A percentile compares a stretch with the other conserved stretches of the same genome.
These are phyloP conservation scores for Coptodon rendalli DNA, from an alignment of 2,113 vertebrate genomes.

Conservation along the genomic window DNA sequence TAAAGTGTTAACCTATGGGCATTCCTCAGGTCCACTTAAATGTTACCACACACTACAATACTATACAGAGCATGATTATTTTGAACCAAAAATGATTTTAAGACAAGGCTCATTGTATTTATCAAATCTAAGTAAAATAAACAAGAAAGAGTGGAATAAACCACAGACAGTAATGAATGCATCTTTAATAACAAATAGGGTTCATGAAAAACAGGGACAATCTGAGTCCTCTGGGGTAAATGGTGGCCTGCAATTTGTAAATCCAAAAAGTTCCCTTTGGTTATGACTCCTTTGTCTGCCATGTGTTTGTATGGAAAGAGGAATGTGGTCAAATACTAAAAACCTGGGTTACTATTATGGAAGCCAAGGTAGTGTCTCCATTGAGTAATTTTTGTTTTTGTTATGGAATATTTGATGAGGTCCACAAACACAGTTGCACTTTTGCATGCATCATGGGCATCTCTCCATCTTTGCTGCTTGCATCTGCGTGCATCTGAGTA, in stretches of 20 bases:
- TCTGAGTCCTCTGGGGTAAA: neutral
- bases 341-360: neutral
- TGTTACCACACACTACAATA: neutral
- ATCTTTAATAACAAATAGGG: neutral
- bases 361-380: neutral
- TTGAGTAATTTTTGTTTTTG: neutral
- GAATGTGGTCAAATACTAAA: neutral
- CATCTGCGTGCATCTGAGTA: neutral
- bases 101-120: rapidly evolving
- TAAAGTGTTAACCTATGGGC: neutral
- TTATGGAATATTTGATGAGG: neutral
- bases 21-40: neutral
- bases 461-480: neutral
- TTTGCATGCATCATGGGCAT: neutral
- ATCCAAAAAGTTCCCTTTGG: neutral
- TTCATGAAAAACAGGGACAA: neutral
- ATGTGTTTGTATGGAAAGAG: neutral
- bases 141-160: neutral
- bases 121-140: neutral
- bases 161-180: neutral
- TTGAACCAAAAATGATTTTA: neutral
- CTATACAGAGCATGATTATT: neutral
- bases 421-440: neutral
- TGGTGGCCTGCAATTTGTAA: neutral
- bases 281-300: neutral